Conservation (phyloP, 1,140 invertebrate genomes). For the Drosophila ogumai region DNA sequence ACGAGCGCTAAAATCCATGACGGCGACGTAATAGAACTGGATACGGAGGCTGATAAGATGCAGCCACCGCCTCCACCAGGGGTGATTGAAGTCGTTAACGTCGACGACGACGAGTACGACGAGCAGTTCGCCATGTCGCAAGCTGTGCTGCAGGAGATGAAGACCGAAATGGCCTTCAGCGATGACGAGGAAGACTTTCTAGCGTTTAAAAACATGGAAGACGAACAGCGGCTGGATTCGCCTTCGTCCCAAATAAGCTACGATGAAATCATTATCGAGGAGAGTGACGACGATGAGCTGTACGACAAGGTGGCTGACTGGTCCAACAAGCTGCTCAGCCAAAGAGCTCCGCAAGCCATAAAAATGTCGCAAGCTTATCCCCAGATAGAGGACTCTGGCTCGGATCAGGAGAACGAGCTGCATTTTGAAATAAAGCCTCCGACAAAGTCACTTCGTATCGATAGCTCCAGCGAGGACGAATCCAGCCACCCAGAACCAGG, state of each 20-base stretch:
- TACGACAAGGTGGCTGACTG: constrained; percentile 65
- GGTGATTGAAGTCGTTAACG: constrained; percentile 3
- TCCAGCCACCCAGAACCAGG: not conserved
- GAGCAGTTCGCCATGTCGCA: constrained; percentile 59
- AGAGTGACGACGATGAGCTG: constrained; percentile 61
- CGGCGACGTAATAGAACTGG: constrained; percentile 59
- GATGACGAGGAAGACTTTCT: constrained; percentile 26
- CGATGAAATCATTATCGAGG: constrained; percentile 49
- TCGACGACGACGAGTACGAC: constrained; percentile 53
- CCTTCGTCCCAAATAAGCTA: constrained; percentile 12
- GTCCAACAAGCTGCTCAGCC: constrained; percentile 71
- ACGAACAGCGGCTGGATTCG: not conserved
- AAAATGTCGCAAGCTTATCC: constrained; percentile 59
- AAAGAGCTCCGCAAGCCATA: constrained; percentile 24
- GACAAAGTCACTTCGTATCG: constrained; percentile 24
- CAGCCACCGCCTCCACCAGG: not conserved
- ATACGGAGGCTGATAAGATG: not conserved
- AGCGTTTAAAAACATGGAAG: not conserved
- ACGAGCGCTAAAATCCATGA: constrained; percentile 18
- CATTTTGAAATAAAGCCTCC: not conserved
- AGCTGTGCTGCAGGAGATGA: constrained; percentile 65
- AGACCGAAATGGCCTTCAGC: constrained; percentile 59
- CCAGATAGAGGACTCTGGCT: not conserved
- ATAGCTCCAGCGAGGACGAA: constrained; percentile 32
- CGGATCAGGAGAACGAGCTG: constrained; percentile 10